Evolutionary conservation across 2,888 invertebrate species (phyloP).

Genomic region (Diploptera punctata): DNA sequence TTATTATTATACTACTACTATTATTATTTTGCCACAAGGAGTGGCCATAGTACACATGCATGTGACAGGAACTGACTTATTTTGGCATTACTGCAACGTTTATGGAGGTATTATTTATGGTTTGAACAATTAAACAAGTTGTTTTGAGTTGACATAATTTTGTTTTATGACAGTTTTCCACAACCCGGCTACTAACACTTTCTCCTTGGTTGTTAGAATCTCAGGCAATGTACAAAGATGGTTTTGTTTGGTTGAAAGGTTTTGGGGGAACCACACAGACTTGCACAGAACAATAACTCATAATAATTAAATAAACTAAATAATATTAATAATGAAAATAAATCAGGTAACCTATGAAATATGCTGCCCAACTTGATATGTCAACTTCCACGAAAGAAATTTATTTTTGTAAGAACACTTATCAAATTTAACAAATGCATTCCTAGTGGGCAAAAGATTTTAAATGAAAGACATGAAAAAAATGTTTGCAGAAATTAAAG

Average conservation of each 20-base stretch:
- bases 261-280: constrained; percentile 46
- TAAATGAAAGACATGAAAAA: constrained; percentile 45
- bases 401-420: constrained; percentile 48
- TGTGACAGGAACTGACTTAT: constrained; percentile 35
- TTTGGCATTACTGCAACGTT: constrained; percentile 38
- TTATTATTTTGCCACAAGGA: constrained; percentile 30
- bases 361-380: constrained; percentile 47
- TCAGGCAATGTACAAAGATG: constrained; percentile 40
- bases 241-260: constrained; percentile 37
- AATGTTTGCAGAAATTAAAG: constrained; percentile 43
- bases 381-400: constrained; percentile 48
- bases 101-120: constrained; percentile 29
- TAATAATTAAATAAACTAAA: constrained; percentile 43
- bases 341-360: constrained; percentile 47
- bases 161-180: constrained; percentile 39
- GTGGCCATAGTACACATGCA: constrained; percentile 21
- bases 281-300: constrained; percentile 46
- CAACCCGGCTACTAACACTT: constrained; percentile 35
- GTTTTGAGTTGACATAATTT: constrained; percentile 36
- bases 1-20: constrained; percentile 25
- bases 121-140: constrained; percentile 32
- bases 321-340: constrained; percentile 46
- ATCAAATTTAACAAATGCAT: constrained; percentile 47
- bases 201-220: constrained; percentile 32
- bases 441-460: constrained; percentile 47